Percentiles rank a stretch among this genome's conserved stretches.
Evolutionary conservation across 2,888 invertebrate species (phyloP).

Genomic region (Sinohyriopsis cumingii): DNA sequence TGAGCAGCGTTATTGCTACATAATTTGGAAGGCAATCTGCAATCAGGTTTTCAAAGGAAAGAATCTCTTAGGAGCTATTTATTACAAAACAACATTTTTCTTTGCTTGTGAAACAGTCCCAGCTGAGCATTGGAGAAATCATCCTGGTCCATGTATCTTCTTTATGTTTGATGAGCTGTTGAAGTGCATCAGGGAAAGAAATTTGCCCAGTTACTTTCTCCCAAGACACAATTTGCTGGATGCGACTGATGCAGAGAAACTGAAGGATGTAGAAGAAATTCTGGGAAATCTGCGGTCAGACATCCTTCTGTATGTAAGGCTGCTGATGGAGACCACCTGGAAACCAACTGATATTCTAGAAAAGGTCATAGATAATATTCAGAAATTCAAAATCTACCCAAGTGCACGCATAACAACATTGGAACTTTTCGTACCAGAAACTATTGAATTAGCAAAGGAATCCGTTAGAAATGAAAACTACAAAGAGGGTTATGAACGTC

Average conservation of each 20-base stretch:
- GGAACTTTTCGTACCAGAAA: constrained; percentile 30
- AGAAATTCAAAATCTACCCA: constrained; percentile 14
- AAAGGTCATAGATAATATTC: constrained; percentile 22
- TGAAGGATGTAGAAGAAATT: constrained; percentile 9
- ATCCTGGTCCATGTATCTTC: constrained; percentile 26
- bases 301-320: constrained; percentile 17
- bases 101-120: constrained; percentile 42
- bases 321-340: constrained; percentile 18
- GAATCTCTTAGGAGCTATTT: constrained; percentile 12
- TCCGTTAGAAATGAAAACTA: constrained; percentile 16
- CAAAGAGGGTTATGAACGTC: constrained; percentile 23
- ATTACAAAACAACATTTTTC: constrained; percentile 29
- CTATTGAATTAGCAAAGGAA: constrained; percentile 22
- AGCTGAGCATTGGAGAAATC: constrained; percentile 19
- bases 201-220: constrained; percentile 37
- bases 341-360: constrained; percentile 9
- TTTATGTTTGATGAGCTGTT: constrained; percentile 29
- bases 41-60: constrained; percentile 10
- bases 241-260: constrained; percentile 11
- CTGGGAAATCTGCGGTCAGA: constrained; percentile 15
- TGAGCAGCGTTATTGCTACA: constrained; percentile 34
- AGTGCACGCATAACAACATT: constrained; percentile 23
- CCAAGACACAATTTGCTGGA: constrained; percentile 32
- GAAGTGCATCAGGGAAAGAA: constrained; percentile 11
- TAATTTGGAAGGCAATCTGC: constrained; percentile 27